These are phyloP conservation scores for Pachyseris speciosa DNA, from an alignment of 64 coral and sea anemone species.

Conservation along the genomic window DNA sequence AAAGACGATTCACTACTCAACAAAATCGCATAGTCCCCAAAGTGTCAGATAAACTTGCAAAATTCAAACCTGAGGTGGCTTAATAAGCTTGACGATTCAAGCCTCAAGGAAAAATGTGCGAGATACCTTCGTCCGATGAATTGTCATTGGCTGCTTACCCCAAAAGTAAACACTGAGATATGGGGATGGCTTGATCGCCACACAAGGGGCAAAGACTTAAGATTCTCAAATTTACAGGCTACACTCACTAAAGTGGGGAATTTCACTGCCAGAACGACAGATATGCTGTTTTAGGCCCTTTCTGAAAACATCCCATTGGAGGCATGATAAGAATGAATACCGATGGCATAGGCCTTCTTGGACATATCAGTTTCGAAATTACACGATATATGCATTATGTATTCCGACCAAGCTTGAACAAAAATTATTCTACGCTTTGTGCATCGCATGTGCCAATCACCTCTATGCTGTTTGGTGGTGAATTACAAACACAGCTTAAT, in stretches of 20 bases:
- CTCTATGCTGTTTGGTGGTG: not conserved
- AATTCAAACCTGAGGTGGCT: too few relatives aligned
- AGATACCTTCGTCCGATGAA: slow-evolving; percentile 10
- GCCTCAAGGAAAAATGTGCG: slow-evolving; percentile 17
- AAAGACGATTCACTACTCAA: too few relatives aligned
- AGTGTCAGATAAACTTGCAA: too few relatives aligned
- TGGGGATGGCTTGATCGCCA: slow-evolving; percentile 17
- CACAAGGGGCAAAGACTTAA: slow-evolving; percentile 9
- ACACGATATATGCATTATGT: too few relatives aligned
- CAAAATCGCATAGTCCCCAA: too few relatives aligned
- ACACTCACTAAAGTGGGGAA: slow-evolving; percentile 29
- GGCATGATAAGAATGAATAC: slow-evolving; percentile 42
- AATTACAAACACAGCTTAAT: slow-evolving; percentile 31
- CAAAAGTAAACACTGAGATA: slow-evolving; percentile 40
- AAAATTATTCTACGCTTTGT: too few relatives aligned
- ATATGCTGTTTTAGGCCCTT: slow-evolving; percentile 24
- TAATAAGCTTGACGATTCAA: too few relatives aligned
- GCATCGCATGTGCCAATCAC: too few relatives aligned
- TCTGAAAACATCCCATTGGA: not conserved
- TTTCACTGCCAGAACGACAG: not conserved
- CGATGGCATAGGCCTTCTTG: slow-evolving; percentile 9
- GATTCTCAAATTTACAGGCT: not conserved
- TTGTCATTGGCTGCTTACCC: not conserved
- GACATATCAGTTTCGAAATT: not conserved
- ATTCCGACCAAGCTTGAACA: too few relatives aligned